Conservation (phyloP, 2,888 invertebrate genomes). For the Alloscopus bannaensis region DNA sequence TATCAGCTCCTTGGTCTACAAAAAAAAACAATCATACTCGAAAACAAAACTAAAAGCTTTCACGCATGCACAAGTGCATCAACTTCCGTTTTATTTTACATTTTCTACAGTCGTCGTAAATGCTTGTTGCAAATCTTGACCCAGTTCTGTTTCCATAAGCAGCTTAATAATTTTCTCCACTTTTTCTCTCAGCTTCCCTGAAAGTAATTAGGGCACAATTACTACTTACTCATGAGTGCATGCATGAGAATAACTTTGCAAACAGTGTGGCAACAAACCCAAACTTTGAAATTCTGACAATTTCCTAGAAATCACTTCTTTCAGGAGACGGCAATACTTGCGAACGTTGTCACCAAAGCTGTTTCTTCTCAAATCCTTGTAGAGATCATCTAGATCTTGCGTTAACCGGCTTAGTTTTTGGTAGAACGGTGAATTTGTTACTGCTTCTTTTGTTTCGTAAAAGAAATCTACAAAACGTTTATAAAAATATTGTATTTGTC, state of each 20-base stretch:
- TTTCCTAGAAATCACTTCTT: constrained; percentile 78
- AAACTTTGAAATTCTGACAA: constrained; percentile 50
- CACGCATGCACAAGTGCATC: no score
- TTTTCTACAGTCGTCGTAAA: constrained; percentile 48
- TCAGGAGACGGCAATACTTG: constrained; percentile 83
- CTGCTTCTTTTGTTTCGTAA: constrained; percentile 86
- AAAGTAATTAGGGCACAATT: no score
- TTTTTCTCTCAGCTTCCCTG: constrained; percentile 45
- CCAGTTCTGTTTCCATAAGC: constrained; percentile 40
- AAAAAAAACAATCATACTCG: neutral
- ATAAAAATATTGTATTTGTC: no score
- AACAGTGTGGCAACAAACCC: no score
- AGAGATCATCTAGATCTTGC: constrained; percentile 86
- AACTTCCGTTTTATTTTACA: constrained; percentile 37
- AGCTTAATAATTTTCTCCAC: constrained; percentile 28
- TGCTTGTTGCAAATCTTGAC: constrained; percentile 53
- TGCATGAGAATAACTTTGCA: no score
- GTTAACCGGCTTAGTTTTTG: constrained; percentile 87
- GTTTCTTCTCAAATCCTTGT: constrained; percentile 85
- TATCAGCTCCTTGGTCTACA: constrained; percentile 80
- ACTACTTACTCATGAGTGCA: no score
- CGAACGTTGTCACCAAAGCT: constrained; percentile 86
- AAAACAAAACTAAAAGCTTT: neutral
- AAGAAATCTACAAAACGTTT: constrained; percentile 81
- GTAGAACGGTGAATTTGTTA: constrained; percentile 88